These are phyloP conservation scores for Dinothrombium tinctorium DNA, from an alignment of 1,140 invertebrate species.

Conservation along the genomic window DNA sequence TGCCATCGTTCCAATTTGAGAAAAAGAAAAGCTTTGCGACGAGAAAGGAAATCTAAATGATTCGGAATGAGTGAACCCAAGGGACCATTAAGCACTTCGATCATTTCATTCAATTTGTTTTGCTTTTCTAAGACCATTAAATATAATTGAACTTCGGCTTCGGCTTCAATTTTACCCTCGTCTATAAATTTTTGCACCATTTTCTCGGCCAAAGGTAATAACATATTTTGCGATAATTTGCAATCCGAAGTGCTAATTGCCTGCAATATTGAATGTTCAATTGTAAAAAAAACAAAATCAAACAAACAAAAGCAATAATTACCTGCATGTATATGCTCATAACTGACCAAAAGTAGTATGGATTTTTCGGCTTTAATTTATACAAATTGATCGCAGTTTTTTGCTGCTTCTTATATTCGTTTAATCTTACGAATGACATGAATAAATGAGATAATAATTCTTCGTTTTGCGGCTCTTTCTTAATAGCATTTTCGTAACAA, in stretches of 20 bases:
- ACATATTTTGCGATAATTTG: conserved; percentile 28
- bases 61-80: conserved; percentile 25
- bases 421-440: conserved; percentile 74
- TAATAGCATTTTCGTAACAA: conserved; percentile 64
- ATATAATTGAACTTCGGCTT: conserved; percentile 74
- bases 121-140: conserved; percentile 64
- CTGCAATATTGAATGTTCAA: background rate
- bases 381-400: conserved; percentile 64
- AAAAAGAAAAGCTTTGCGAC: conserved; percentile 43
- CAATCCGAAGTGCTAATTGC: conserved; percentile 14
- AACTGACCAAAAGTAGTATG: conserved; percentile 91
- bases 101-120: conserved; percentile 51
- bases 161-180: conserved; percentile 69
- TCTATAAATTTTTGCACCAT: conserved; percentile 61
- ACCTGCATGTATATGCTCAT: conserved; percentile 88
- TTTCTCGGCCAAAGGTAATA: conserved; percentile 51
- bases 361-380: conserved; percentile 72
- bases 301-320: conserved; percentile 12
- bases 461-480: conserved; percentile 61
- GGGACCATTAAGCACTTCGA: conserved; percentile 49
- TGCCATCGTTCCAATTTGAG: conserved; percentile 43
- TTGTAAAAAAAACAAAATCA: background rate
- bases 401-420: conserved; percentile 74
- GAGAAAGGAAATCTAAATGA: conserved; percentile 25
- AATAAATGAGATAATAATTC: conserved; percentile 79